Base-by-base conservation (phyloP, 2,797 vertebrate genomes). In the Alauda arvensis region DNA sequence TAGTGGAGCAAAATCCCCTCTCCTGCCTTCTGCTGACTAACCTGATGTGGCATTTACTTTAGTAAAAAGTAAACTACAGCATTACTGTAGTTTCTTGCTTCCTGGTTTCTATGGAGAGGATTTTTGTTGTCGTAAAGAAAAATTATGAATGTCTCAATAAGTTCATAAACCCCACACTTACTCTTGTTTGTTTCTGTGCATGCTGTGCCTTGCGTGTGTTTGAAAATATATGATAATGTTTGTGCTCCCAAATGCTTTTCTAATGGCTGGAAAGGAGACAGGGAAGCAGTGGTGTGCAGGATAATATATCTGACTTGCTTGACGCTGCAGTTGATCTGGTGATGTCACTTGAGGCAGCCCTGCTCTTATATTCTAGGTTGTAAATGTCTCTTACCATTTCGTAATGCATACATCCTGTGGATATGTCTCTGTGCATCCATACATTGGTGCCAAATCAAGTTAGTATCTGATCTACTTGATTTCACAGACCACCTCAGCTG, bases 301-400 rank as follows among this genome's bases (percentile, higher is more conserved):
- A 88, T 92, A 94, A 95, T 96, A 92, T 93, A 95, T 96, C 92
- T 91, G 83, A 96, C 83, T 93, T 69, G 96, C 93, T 94, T 97
- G 97, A 96, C 12, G 84, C 95, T 97, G 96, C 95, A 95, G 96
- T 96, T 96, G 96, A 94, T 95, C 94, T 95, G 95, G 96, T 97
- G 97, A 97, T 97, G 97, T 97, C 97, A 97, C 94, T 97, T 94
- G 95, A 94, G 95, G 92, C 96, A 95, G 95, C 86, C 95, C 95
- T 94, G 90, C 95, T 96, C 96, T 94, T 96, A 96, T 91, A 96
- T 96, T 96, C 95, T 96, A 92, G 96, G 96, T 96, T 97, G 95
- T 97, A 97, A 97, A 97, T 97, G 97, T 96, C 96, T 95, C 93
- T 95, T 96, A 94, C 67, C 92, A 95, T 97, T 96, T 96, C 55